Base-by-base conservation (phyloP, 2,797 vertebrate genomes). In the Melanotaenia nigrans region DNA sequence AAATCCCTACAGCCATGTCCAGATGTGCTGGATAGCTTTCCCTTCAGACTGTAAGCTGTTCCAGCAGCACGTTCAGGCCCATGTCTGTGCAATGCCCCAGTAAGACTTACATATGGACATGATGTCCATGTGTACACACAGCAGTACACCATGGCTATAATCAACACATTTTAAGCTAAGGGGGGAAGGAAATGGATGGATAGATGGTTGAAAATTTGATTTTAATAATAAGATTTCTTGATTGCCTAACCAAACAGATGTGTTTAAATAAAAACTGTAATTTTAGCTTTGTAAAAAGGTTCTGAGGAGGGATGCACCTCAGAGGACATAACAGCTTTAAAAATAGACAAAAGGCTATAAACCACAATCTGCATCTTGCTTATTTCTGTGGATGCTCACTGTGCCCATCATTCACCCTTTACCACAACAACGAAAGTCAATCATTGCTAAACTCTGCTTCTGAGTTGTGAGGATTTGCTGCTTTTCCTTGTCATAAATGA, bases 1-100 rank as follows among this genome's bases (percentile, higher is more conserved):
- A 58, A 72, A 63, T 54, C 35, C n/a, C 22, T 62, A 20, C 40
- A 57, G 40, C 12, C 68, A 55, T 38, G 9, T 55, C 18, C 57
- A 54, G 30, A 77, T 2, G 54, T 33, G 30, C 42, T 40, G 58
- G 25, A 18, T 16, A 40, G 51, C 40, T 30, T 66, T 57, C 9
- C 25, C 1, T 30, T 35, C 32, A 57, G 30, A 61, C 56, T 32
- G 14, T 18, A 24, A 25, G 35, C 28, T 49, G 60, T 55, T 65
- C 42, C 9, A 53, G 22, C 49, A n/a, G 45, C 45, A 45, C 42
- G 18, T 45, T n/a, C 45, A 47, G 45, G 5, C 18, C 45, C 18
- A 9, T 20, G 45, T n/a, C 49, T 53, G 4, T 53, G n/a, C 49
- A 53, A 10, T 25, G 9, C 1, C 49, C 7, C 9, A 22, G n/a